Base-by-base conservation (phyloP, 2,797 vertebrate genomes). In the Chromobotia macracanthus region DNA sequence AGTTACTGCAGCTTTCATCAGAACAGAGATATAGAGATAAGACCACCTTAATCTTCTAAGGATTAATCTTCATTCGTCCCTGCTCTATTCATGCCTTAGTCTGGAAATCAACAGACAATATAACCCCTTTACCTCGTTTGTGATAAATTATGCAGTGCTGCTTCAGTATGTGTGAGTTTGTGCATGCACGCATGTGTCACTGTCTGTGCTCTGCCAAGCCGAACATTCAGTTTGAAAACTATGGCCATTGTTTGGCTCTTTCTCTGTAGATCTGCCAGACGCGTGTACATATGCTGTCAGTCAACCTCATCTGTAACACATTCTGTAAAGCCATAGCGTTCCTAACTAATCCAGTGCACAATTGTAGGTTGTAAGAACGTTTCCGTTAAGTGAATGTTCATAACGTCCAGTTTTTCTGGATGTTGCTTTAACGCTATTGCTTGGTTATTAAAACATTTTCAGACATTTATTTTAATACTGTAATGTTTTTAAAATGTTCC, bases 201-300 rank as follows among this genome's bases (percentile, higher is more conserved):
- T 78, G 80, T 74, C 65, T 68, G 64, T 53, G 72, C 55, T 79
- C 64, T 68, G 46, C 25, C 79, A 44, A 75, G 77, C 72, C 71
- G 72, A 71, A 64, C 76, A 82, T 82, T 79, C 58, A 19, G 71
- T 75, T 82, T 79, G 66, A 82, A n/a, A 82, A 76, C 65, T 76
- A 65, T 79, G 48, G 50, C 71, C 70, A 79, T 82, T 82, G 81
- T 82, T 82, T 64, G 76, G 38, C 75, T 82, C 72, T 69, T 35
- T 79, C 41, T 69, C 66, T 79, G 76, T 76, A 41, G 72, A 75
- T 60, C 76, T 82, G 81, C 71, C 81, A 79, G 56, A 38, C 56
- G 18, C 41, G 38, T 35, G 72, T 79, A 70, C 31, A 70, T 69
- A 75, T 66, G 72, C 72, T 72, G 81, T 79, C 77, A 75, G 50